phyloP scores from a whole-genome alignment of 2,797 vertebrate species.

The Protonibea diacanthus region DNA sequence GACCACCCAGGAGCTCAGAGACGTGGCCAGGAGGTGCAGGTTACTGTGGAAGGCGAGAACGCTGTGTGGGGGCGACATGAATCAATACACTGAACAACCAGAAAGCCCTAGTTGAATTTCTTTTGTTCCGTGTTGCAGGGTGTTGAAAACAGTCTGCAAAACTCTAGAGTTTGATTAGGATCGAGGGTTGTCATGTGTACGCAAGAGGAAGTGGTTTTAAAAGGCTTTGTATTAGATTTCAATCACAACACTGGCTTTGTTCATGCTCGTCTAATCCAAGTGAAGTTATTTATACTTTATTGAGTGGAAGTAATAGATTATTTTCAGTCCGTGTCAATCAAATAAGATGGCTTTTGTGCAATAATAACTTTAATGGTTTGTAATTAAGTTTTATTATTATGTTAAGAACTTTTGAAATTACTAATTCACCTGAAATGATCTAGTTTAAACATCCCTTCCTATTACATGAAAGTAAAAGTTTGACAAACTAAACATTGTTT shows the following conservation, averaged over 20 bases:
- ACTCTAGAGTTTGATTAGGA: constrained; percentile 51
- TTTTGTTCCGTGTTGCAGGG: constrained; percentile 40
- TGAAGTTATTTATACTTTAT: constrained; percentile 1
- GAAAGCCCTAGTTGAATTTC: constrained; percentile 45
- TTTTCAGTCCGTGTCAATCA: not conserved
- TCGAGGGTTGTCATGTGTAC: constrained; percentile 8
- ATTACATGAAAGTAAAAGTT: not conserved
- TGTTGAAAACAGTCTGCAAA: constrained; percentile 44
- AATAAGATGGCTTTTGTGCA: not conserved
- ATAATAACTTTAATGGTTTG: not conserved
- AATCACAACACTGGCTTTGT: constrained; percentile 24
- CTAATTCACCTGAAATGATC: not conserved
- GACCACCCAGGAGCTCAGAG: constrained; percentile 69
- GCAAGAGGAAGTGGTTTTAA: constrained; percentile 12
- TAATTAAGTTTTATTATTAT: too few species aligned
- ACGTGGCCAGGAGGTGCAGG: constrained; percentile 65
- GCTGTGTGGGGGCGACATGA: constrained; percentile 60
- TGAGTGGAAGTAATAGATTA: not conserved
- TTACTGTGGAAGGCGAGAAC: constrained; percentile 81
- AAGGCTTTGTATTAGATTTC: constrained; percentile 9
- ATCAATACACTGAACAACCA: constrained; percentile 62
- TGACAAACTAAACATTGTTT: not conserved
- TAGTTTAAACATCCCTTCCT: not conserved
- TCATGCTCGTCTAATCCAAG: not conserved
- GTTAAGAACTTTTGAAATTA: not conserved